A percentile compares a stretch with the other conserved stretches of the same genome.
Conservation (phyloP, 2,888 invertebrate species). For the Strigamia transsilvanica region DNA sequence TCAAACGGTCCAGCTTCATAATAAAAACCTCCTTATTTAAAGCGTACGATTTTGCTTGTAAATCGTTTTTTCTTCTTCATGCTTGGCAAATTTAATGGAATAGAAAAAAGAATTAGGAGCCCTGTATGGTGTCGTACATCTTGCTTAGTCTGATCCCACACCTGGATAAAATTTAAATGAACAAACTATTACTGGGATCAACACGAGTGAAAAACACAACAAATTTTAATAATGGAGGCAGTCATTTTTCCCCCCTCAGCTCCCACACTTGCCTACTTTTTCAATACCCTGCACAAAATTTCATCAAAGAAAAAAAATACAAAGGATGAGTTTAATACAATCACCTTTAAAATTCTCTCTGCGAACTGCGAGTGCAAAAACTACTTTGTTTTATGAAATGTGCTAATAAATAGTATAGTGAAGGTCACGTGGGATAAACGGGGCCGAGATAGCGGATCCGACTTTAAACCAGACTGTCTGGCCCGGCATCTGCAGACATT, state of each 20-base stretch:
- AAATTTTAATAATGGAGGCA: background rate
- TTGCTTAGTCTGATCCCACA: slow-evolving; percentile 4
- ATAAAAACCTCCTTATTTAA: slow-evolving; percentile 32
- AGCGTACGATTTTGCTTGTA: slow-evolving; percentile 7
- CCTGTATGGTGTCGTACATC: background rate
- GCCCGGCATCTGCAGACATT: too few relatives aligned
- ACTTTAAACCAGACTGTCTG: too few relatives aligned
- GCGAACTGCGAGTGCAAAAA: too few relatives aligned
- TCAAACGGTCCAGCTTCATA: background rate
- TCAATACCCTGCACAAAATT: too few relatives aligned
- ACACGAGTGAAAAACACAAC: background rate
- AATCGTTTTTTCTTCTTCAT: slow-evolving; percentile 16
- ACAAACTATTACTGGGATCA: slow-evolving; percentile 15
- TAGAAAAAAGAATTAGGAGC: background rate
- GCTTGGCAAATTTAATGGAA: background rate
- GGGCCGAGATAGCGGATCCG: too few relatives aligned
- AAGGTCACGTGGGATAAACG: too few relatives aligned
- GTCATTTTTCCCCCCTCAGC: background rate
- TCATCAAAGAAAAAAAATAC: too few relatives aligned
- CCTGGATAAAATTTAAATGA: slow-evolving; percentile 15
- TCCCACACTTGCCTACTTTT: too few relatives aligned
- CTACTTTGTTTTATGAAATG: too few relatives aligned
- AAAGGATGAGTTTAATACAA: too few relatives aligned
- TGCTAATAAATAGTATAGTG: too few relatives aligned
- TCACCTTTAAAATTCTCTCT: too few relatives aligned